Conservation (phyloP, 1,140 invertebrate species). For the Choristoneura fumiferana region DNA sequence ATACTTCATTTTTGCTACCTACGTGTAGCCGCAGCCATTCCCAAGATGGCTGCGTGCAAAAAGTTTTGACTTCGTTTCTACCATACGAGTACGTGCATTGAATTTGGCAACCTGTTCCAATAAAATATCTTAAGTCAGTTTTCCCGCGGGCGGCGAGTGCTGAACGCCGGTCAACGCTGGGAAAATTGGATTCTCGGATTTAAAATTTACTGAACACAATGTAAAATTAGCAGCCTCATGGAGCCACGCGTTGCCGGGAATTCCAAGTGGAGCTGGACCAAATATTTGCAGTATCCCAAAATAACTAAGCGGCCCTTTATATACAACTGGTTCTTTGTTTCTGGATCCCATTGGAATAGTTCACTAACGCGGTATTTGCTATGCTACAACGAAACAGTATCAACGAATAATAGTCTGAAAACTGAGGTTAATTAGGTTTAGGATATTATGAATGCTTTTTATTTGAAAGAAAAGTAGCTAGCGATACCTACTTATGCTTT, state of each 20-base stretch:
- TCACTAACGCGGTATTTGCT: background rate
- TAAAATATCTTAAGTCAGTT: background rate
- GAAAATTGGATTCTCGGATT: background rate
- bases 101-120: background rate
- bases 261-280: background rate
- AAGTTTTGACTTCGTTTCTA: background rate
- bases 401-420: background rate
- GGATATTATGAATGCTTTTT: slow-evolving; percentile 2
- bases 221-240: slow-evolving; percentile 9
- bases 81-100: slow-evolving; percentile 1
- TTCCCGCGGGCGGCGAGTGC: background rate
- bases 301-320: background rate
- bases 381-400: background rate
- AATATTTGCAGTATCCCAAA: slow-evolving; percentile 7
- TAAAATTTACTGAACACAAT: background rate
- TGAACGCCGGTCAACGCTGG: background rate
- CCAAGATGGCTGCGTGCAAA: background rate
- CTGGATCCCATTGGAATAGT: background rate
- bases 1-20: background rate
- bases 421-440: background rate
- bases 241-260: background rate
- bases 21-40: background rate
- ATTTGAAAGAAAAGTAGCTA: background rate
- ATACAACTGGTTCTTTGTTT: slow-evolving; percentile 14
- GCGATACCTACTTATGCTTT: background rate